Base-by-base conservation (phyloP, 2,888 invertebrate species). In the Coelopa pilipes region DNA sequence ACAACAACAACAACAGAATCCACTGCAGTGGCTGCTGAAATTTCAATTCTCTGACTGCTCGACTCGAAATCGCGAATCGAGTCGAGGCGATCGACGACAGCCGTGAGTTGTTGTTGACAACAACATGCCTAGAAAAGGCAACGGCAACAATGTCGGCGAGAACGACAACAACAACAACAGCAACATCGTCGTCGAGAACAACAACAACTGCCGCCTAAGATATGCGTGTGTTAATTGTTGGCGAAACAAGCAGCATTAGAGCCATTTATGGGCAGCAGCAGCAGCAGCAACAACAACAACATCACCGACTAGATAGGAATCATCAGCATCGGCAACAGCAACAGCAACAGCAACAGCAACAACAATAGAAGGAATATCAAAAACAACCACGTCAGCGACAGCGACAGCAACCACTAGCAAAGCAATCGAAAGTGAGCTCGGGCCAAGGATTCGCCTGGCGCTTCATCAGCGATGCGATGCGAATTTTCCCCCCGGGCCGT, bases 201-300 rank as follows among this genome's bases (percentile, higher is more conserved):
- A 21, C 19, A 59, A 59, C 11, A 19, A 57, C 17, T 19, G 11
- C 7, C 57, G 9, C 57, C 34, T 34, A 53, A 15, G 13, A 21
- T 24, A 21, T 59, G 57, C 57, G 57, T 59, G 3, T 59, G 57
- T 59, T 59, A 59, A 59, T 59, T 59, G 57, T 59, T 13, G 21
- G 57, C 21, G 10, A n/a, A 34, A 34, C 34, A 34, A 34, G 34
- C 34, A 34, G 34, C 34, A 34, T 34, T 34, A 59, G 57, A 2
- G 4, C 57, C 57, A 21, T 59, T 59, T 59, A 59, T 24, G 57
- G 57, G 19, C 11, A 12, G 21, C 19, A 59, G 13, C 57, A 59
- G 17, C 24, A 12, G 19, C 19, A 59, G 2, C 34, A 34, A 34
- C 34, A 34, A 34, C 34, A 7, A 34, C 34, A 34, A 34, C 34